phyloP scores from a whole-genome alignment of 2,888 invertebrate genomes.

The Cephus nigrinus region DNA sequence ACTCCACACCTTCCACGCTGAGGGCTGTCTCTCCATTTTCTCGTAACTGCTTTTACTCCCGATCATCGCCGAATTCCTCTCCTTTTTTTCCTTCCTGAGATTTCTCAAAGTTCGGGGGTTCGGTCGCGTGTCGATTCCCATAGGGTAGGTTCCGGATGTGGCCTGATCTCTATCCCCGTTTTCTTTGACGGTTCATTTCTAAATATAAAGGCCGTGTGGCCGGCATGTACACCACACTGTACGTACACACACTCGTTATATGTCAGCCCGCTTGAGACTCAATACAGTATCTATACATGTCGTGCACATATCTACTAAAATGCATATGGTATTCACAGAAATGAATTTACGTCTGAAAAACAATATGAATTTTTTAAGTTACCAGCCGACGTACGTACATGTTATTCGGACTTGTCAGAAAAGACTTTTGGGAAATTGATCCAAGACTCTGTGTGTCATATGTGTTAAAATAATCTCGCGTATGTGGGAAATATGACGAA shows the following conservation, averaged over 20 bases:
- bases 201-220: constrained; percentile 32
- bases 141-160: constrained; percentile 32
- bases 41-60: not conserved
- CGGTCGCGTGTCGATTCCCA: constrained; percentile 11
- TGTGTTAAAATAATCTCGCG: not conserved
- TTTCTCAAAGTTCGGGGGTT: not conserved
- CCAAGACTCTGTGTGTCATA: not conserved
- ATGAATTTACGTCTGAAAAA: not conserved
- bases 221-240: constrained; percentile 8
- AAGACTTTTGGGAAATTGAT: not conserved
- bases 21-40: not conserved
- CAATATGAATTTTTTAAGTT: not conserved
- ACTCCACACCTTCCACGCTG: not conserved
- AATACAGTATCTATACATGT: not conserved
- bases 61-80: not conserved
- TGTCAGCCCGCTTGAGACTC: not conserved
- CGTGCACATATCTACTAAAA: not conserved
- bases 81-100: not conserved
- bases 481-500: not conserved
- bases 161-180: constrained; percentile 37
- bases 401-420: not conserved
- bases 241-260: not conserved
- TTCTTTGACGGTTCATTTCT: constrained; percentile 38
- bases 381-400: not conserved
- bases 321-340: not conserved